Evolutionary conservation across 2,113 vertebrate species (phyloP).

Genomic region (Microtus ochrogaster): DNA sequence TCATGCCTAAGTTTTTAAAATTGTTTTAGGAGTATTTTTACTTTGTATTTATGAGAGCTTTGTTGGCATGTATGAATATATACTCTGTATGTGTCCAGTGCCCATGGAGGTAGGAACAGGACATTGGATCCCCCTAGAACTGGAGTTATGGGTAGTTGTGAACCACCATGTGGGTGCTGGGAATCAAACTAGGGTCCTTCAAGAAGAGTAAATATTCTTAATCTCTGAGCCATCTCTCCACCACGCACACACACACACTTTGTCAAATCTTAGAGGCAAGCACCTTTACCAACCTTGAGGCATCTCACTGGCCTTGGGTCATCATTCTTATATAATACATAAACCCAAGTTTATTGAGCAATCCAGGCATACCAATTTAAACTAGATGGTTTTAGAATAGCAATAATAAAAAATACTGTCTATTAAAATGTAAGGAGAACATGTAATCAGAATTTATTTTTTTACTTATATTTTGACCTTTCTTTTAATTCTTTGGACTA

Average conservation of each 20-base stretch:
- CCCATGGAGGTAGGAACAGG: neutral
- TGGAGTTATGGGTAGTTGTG: neutral
- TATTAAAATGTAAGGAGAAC: slow-evolving; percentile 15
- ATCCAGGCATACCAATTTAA: slow-evolving; percentile 3
- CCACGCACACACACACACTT: neutral
- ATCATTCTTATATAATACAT: neutral
- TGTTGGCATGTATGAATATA: neutral
- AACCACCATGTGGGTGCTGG: neutral
- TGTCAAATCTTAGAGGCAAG: neutral
- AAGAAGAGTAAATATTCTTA: neutral
- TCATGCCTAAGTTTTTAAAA: slow-evolving; percentile 4
- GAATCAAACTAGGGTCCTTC: neutral
- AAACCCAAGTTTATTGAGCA: slow-evolving; percentile 26
- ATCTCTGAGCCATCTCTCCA: neutral
- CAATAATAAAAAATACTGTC: slow-evolving; percentile 33
- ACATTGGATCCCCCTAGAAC: neutral
- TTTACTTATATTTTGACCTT: slow-evolving; percentile 16
- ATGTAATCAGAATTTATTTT: slow-evolving; percentile 61
- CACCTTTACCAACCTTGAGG: neutral
- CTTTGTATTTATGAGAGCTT: neutral
- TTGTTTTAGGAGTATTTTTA: neutral
- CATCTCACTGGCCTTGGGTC: neutral
- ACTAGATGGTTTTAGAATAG: neutral
- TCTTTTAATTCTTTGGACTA: slow-evolving; percentile 46
- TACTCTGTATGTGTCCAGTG: neutral